phyloP scores from a whole-genome alignment of 2,888 invertebrate species.

The Scotopteryx bipunctaria region DNA sequence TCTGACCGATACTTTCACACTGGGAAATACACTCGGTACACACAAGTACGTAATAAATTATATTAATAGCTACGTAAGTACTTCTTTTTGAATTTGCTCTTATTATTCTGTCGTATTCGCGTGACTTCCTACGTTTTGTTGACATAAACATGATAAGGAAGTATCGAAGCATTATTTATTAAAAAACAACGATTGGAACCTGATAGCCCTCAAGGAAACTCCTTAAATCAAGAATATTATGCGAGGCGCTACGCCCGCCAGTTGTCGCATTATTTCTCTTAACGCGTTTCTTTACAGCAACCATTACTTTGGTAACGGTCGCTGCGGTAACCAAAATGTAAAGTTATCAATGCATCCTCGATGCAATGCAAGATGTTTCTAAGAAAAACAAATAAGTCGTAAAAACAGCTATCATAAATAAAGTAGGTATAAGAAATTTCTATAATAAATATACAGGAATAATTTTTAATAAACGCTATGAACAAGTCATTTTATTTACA shows the following conservation, averaged over 20 bases:
- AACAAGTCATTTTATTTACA: too few species aligned
- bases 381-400: too few species aligned
- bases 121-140: slow-evolving; percentile 35
- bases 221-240: slow-evolving; percentile 53
- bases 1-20: slow-evolving; percentile 16
- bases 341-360: slow-evolving; percentile 26
- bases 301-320: slow-evolving; percentile 49
- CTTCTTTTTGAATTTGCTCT: slow-evolving; percentile 32
- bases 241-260: slow-evolving; percentile 44
- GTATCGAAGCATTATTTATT: slow-evolving; percentile 45
- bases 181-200: slow-evolving; percentile 50
- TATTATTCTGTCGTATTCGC: slow-evolving; percentile 26
- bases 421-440: too few species aligned
- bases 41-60: slow-evolving; percentile 15
- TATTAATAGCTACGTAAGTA: slow-evolving; percentile 13
- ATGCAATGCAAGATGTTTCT: too few species aligned
- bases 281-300: slow-evolving; percentile 46
- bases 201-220: slow-evolving; percentile 49
- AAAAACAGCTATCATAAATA: too few species aligned
- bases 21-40: slow-evolving; percentile 12
- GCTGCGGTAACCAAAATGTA: slow-evolving; percentile 37
- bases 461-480: too few species aligned
- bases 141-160: slow-evolving; percentile 52
- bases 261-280: slow-evolving; percentile 44
- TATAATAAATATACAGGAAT: too few species aligned